Base-by-base conservation (phyloP, 2,888 invertebrate species). In the Parnassius orleans region DNA sequence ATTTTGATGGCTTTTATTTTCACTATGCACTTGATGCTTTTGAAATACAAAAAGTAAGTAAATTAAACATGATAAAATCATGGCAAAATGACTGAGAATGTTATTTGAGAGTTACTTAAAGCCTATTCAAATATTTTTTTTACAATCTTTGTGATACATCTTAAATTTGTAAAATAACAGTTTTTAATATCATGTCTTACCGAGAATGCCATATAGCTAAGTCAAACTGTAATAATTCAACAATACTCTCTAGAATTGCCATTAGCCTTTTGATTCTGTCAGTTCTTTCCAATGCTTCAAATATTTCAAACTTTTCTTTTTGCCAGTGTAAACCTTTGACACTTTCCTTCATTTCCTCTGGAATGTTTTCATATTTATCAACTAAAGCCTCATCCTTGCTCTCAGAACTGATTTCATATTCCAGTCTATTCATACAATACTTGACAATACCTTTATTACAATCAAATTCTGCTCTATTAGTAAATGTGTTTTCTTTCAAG, bases 171-270 rank as follows among this genome's bases (percentile, higher is more conserved):
- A 33, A 33, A 5, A 7, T 33, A 33, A 33, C 33, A 33, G 33
- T 33, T 33, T 33, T 33, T 33, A 33, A 33, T 7, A 33, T 24
- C n/a, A n/a, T 54, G 46, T 66, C 55, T 52, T 85, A 92, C 85
- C 93, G 92, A 63, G 88, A 78, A 70, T 92, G 84, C 93, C 93
- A 93, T 73, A 93, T 89, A 2, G 89, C 86, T 59, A 93, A 83
- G 79, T 94, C 93, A 76, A 83, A 85, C 74, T 93, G 93, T 60
- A 94, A 72, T 46, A 93, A 75, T 75, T 93, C 90, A 61, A 93
- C 80, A 1, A 93, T 65, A 68, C 90, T 84, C 65, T 92, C 86
- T 19, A 94, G 71, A 7, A 91, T 89, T 47, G 87, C 79, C 78
- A 92, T 91, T 1, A 93, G 66, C 42, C 94, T 84, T 10, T 92